Evolutionary conservation across 2,113 vertebrate species (phyloP).

Genomic region (Coptodon bakossiorum): DNA sequence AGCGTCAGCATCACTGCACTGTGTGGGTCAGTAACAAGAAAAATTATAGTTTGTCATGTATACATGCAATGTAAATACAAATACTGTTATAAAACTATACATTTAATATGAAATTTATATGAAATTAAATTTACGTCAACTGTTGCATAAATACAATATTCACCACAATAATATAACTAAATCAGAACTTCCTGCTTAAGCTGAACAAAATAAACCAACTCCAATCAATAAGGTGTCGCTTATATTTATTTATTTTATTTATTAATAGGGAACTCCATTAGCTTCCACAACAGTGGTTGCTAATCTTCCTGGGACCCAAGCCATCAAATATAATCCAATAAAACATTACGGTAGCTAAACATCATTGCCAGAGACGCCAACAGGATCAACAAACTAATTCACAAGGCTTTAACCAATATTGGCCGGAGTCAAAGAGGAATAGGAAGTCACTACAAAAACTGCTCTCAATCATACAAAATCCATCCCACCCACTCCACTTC

Average conservation of each 20-base stretch:
- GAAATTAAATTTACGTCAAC: neutral
- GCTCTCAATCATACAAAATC: neutral
- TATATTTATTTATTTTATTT: neutral
- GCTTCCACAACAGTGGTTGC: neutral
- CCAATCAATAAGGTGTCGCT: neutral
- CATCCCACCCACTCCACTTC: neutral
- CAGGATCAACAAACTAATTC: neutral
- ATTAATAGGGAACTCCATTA: neutral
- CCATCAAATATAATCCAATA: neutral
- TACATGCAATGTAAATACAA: neutral
- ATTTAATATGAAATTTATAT: neutral
- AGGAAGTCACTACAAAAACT: neutral
- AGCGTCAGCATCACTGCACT: neutral
- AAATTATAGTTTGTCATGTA: neutral
- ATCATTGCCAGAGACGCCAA: neutral
- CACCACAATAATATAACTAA: neutral
- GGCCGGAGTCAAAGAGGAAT: neutral
- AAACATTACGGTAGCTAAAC: neutral
- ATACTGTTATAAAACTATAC: neutral
- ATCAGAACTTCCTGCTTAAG: neutral
- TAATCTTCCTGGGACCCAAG: neutral
- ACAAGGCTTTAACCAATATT: neutral
- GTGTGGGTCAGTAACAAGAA: neutral
- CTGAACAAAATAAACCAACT: neutral
- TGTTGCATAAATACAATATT: neutral